Evolutionary conservation across 2,113 vertebrate species (phyloP), one percentile per base, ranked within the genome.

Genomic region (Ginglymostoma cirratum): DNA sequence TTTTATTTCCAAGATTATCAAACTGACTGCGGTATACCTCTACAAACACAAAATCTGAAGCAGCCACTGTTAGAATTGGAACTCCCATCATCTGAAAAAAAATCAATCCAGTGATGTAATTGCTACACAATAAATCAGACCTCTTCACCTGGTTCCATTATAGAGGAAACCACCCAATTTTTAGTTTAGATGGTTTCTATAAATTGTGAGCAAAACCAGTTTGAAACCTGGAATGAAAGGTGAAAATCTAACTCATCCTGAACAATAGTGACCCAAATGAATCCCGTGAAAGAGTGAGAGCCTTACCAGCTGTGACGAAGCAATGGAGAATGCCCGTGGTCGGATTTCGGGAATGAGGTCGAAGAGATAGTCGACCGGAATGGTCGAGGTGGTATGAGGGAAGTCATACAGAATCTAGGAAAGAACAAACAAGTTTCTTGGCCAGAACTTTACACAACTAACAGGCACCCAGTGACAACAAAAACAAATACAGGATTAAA

Each of bases 241-340:
- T n/a, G 61, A 93, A 93, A 66, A 66, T n/a, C 15, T 8, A 8
- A 2, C 55, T n/a, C 61, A 66, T 8, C 2, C 6, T 24, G 34
- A 17, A 5, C 89, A 93, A 66, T 0, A 21, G 34, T 38, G 5
- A 38, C 61, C 55, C 61, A 93, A 93, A 66, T 93, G 65, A 66
- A 42, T 38, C 27, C 69, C 1, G 10, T 76, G 42, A 19, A 23
- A 67, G 45, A 38, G 65, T 94, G 21, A n/a, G 1, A 19, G 83
- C 45, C 97, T 97, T 97, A 99, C 99, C 98, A 97, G 96, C 30
- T 98, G 27, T 0, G 99, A 99, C 38, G 99, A 99, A 86, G 99
- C 98, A 0, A 99, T 99, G 96, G 99, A 99, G 97, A 99, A 99
- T 6, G 99, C 98, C 0, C 99, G 98, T 0, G 99, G 98, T 95